These are phyloP conservation scores for Scaptomyza tumidula DNA, from an alignment of 2,888 invertebrate species.

Conservation along the genomic window DNA sequence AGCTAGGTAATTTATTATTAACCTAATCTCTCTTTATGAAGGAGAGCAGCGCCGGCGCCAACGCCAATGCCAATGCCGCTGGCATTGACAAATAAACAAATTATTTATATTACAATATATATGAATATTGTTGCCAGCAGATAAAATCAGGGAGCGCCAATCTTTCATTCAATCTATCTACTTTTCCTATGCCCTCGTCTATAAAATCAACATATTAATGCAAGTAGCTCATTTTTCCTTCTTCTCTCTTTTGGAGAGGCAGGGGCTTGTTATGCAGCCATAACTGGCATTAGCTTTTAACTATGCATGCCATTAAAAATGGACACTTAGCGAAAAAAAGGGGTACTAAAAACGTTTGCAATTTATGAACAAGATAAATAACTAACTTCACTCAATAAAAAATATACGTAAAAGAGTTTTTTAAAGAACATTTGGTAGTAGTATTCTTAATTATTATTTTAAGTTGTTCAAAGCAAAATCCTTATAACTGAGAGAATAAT, in stretches of 20 bases:
- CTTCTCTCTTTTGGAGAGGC: neutral
- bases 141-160: constrained; percentile 33
- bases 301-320: constrained; percentile 49
- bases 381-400: too few species aligned
- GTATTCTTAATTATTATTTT: too few species aligned
- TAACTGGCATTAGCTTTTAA: constrained; percentile 48
- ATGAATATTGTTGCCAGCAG: constrained; percentile 49
- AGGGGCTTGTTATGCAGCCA: constrained; percentile 26
- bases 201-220: constrained; percentile 65
- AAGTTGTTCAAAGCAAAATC: too few species aligned
- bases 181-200: constrained; percentile 49
- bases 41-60: constrained; percentile 28
- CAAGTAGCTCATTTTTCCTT: neutral
- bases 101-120: constrained; percentile 67
- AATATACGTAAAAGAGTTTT: too few species aligned
- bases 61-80: constrained; percentile 60
- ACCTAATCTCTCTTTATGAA: constrained; percentile 62
- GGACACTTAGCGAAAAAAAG: neutral
- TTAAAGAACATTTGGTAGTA: too few species aligned
- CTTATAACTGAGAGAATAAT: too few species aligned
- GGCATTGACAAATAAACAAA: constrained; percentile 75
- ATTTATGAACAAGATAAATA: too few species aligned
- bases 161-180: constrained; percentile 7
- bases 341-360: too few species aligned
- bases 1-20: constrained; percentile 76